phyloP scores from a whole-genome alignment of 1,140 invertebrate species.

The Bombus cullumanus region DNA sequence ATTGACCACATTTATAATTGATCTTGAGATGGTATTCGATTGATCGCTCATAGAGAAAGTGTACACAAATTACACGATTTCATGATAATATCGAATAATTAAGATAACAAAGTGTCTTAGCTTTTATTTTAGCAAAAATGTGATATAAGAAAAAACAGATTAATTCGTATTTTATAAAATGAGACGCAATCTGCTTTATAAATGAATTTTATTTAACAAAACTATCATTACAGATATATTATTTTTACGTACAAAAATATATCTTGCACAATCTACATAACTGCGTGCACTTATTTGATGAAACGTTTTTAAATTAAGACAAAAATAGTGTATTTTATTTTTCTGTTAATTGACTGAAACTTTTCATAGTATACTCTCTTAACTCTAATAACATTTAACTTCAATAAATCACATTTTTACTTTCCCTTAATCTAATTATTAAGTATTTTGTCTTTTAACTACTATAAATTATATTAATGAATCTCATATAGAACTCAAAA shows the following conservation, averaged over 20 bases:
- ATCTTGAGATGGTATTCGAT: background rate
- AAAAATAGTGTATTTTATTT: background rate
- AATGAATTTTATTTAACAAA: constrained; percentile 10
- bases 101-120: no score
- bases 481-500: background rate
- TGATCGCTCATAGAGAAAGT: background rate
- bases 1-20: constrained; percentile 7
- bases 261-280: background rate
- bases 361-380: background rate
- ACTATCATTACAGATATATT: constrained; percentile 37
- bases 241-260: constrained; percentile 21
- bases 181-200: background rate
- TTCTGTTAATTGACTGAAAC: background rate
- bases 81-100: background rate
- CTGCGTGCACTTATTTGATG: background rate
- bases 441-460: background rate
- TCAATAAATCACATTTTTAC: background rate
- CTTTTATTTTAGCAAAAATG: background rate
- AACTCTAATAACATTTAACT: background rate
- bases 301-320: background rate
- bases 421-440: background rate
- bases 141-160: background rate
- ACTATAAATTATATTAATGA: background rate
- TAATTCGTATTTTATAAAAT: background rate
- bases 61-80: background rate